Conservation (phyloP, 2,888 invertebrate species). For the Emmelina monodactyla region DNA sequence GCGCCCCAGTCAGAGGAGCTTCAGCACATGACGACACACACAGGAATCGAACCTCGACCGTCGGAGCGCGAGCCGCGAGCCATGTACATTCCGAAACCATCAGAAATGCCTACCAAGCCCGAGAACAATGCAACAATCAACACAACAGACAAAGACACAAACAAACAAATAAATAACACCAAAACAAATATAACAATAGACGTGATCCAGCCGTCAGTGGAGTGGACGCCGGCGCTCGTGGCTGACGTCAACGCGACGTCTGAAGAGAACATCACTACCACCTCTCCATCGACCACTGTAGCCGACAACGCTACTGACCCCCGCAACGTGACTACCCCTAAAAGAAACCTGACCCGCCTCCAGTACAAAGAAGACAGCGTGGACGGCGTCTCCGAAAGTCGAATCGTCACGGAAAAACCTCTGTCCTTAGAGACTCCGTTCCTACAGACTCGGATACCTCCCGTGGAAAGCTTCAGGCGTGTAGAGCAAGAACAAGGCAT, state of each 20-base stretch:
- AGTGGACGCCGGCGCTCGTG: constrained; percentile 37
- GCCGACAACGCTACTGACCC: constrained; percentile 30
- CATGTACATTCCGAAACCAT: constrained; percentile 47
- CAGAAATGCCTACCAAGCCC: constrained; percentile 22
- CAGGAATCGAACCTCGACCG: constrained; percentile 24
- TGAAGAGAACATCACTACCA: constrained; percentile 20
- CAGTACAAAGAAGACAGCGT: constrained; percentile 38
- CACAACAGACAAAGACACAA: not conserved
- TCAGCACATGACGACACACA: constrained; percentile 30
- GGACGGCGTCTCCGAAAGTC: constrained; percentile 39
- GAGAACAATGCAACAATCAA: constrained; percentile 25
- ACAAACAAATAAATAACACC: not conserved
- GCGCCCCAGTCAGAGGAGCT: constrained; percentile 47
- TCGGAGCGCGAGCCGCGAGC: constrained; percentile 41
- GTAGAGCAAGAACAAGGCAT: constrained; percentile 44
- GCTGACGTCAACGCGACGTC: constrained; percentile 22
- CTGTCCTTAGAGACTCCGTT: constrained; percentile 50
- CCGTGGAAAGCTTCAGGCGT: constrained; percentile 46
- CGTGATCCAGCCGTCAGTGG: constrained; percentile 22
- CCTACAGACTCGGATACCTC: constrained; percentile 47
- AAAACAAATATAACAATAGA: constrained; percentile 17
- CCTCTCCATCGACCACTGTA: constrained; percentile 20
- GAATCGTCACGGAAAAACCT: constrained; percentile 53
- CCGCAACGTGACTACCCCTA: constrained; percentile 36
- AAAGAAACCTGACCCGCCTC: constrained; percentile 39